A percentile compares a stretch with the other conserved stretches of the same genome.
Evolutionary conservation across 2,113 vertebrate species (phyloP).

Genomic region (Rhinopithecus roxellana): DNA sequence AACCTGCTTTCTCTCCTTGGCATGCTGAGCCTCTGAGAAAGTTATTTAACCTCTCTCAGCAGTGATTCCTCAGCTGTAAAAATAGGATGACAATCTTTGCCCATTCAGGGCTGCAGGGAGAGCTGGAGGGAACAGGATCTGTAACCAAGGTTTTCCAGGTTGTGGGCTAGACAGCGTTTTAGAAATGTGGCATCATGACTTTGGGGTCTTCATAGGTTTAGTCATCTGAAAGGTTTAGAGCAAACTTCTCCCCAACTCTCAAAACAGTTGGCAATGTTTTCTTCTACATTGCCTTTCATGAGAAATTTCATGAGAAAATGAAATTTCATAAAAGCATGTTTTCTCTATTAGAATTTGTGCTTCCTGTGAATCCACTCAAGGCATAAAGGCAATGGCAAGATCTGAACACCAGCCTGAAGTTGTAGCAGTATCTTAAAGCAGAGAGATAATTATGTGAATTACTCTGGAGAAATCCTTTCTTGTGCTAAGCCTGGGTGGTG

Average conservation of each 20-base stretch:
- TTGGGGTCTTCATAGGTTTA: background rate
- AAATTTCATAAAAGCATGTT: background rate
- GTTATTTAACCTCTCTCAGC: slow-evolving; percentile 69
- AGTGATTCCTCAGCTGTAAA: slow-evolving; percentile 50
- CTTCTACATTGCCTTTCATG: background rate
- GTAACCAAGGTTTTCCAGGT: background rate
- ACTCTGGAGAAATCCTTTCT: background rate
- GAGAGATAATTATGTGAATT: background rate
- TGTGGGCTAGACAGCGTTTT: background rate
- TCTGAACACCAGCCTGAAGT: background rate
- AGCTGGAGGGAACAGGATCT: background rate
- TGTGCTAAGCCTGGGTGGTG: background rate
- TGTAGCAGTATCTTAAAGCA: background rate
- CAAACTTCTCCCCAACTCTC: background rate
- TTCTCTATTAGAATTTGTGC: background rate
- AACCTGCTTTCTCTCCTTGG: slow-evolving; percentile 59
- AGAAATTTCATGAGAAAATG: background rate
- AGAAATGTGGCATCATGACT: background rate
- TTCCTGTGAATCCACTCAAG: background rate
- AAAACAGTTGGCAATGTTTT: background rate
- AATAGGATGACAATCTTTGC: slow-evolving; percentile 17
- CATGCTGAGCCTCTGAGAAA: slow-evolving; percentile 67
- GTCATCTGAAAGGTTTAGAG: background rate
- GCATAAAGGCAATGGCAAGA: background rate
- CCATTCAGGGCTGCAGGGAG: background rate